phyloP scores from a whole-genome alignment of 1,140 invertebrate genomes.

The Heliothis subflexa region DNA sequence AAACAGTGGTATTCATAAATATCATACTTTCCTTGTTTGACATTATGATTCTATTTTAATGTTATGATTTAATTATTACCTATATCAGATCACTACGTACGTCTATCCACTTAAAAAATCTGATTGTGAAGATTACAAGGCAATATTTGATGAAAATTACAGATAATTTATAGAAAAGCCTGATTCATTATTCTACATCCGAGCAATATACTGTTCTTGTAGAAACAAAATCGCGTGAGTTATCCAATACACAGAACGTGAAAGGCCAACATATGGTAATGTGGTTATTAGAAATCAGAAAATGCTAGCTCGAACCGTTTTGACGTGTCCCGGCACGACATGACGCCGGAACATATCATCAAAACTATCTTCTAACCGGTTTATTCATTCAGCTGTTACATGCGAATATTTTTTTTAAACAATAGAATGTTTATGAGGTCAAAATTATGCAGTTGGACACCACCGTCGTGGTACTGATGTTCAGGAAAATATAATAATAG shows the following conservation, averaged over 20 bases:
- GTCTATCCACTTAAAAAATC: no score
- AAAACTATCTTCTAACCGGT: slow-evolving; percentile 17
- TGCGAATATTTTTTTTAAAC: not conserved
- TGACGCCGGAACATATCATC: slow-evolving; percentile 49
- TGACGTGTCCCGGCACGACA: slow-evolving; percentile 46
- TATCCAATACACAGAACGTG: slow-evolving; percentile 70
- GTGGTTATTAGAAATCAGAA: slow-evolving; percentile 77
- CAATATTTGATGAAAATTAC: not conserved
- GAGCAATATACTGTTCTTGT: slow-evolving; percentile 9
- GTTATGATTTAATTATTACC: not conserved
- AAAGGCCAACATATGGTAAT: slow-evolving; percentile 80
- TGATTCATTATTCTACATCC: not conserved
- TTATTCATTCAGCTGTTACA: slow-evolving; percentile 38
- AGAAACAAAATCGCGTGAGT: slow-evolving; percentile 62
- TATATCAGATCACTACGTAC: no score
- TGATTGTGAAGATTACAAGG: not conserved
- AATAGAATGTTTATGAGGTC: no score
- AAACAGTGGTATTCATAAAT: slow-evolving; percentile 9
- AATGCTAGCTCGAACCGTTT: slow-evolving; percentile 57
- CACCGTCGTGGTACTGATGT: no score
- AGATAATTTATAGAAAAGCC: no score
- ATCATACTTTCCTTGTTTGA: slow-evolving; percentile 20
- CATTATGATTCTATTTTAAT: slow-evolving; percentile 14
- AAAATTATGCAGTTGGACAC: no score
- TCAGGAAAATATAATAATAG: no score